Base-by-base conservation (phyloP, 2,797 vertebrate genomes). In the Smutsia temminckii region DNA sequence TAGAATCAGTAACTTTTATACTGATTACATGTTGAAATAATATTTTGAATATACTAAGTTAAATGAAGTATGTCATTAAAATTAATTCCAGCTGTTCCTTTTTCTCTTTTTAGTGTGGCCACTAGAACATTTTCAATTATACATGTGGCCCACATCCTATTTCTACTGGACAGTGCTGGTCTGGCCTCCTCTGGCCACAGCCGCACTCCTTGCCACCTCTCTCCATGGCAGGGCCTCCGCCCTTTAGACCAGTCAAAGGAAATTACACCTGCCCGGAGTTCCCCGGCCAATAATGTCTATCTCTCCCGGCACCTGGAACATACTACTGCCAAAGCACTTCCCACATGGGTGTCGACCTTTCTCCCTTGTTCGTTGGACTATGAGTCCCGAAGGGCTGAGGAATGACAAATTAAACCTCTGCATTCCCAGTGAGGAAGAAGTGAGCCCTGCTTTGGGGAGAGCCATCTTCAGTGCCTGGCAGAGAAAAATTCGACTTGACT, bases 11-110 rank as follows among this genome's bases (percentile, higher is more conserved):
- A 75, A 71, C 6, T 78, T 37, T 83, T 95, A 63, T 63, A 27
- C 0, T 42, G 75, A 63, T 3, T 21, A 23, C 57, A 57, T 49
- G 59, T 23, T 72, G 32, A 90, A 89, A 93, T 53, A 46, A 34
- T n/a, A 91, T 59, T 89, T 59, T 77, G 53, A 85, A 79, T 40
- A 77, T 37, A 61, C 0, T 64, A n/a, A 16, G 17, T 83, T 74
- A 88, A 90, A 77, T 77, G n/a, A 80, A 81, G 68, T n/a, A 13
- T 14, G 51, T 16, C 17, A 61, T 66, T 53, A 80, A 80, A 78
- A 57, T 74, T 74, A 75, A 91, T 57, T 81, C 59, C 32, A 83
- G 17, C 27, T 13, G 9, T 66, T 79, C 77, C n/a, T 74, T 69
- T 63, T 75, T 29, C 3, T 25, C 27, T 29, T 61, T 61, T 61